Evolutionary conservation across 2,797 vertebrate species (phyloP).

Genomic region (Paratrypauchen microcephalus): DNA sequence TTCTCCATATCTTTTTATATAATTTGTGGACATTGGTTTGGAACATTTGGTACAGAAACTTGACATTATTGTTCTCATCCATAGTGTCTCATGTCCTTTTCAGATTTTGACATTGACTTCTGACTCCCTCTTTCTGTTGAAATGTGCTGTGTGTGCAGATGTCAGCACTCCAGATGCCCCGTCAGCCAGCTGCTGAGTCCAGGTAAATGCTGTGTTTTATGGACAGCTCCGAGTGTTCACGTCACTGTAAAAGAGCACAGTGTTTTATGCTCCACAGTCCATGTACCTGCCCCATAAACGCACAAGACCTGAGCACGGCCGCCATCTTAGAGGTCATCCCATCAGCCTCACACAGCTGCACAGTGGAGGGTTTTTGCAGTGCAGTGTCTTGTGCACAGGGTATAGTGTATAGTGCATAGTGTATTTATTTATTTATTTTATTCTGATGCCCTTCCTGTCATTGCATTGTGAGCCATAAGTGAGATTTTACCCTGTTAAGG

Average conservation of each 20-base stretch:
- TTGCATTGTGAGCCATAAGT: background rate
- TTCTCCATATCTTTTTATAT: too few relatives aligned
- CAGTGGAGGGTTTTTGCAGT: constrained; percentile 20
- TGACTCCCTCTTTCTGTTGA: background rate
- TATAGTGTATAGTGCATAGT: background rate
- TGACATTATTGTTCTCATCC: too few relatives aligned
- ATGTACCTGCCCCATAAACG: constrained; percentile 72
- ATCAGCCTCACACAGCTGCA: constrained; percentile 66
- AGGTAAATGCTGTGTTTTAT: constrained; percentile 66
- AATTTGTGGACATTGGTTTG: too few relatives aligned
- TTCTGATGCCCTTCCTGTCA: background rate
- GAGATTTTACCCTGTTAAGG: background rate
- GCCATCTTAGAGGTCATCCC: constrained; percentile 70
- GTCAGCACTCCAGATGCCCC: constrained; percentile 62
- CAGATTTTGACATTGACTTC: too few relatives aligned
- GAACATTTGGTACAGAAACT: too few relatives aligned
- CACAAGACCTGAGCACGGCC: constrained; percentile 67
- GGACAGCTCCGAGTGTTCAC: constrained; percentile 66
- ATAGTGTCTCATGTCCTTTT: too few relatives aligned
- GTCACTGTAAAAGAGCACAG: constrained; percentile 77
- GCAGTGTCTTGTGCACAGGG: background rate
- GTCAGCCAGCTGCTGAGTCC: constrained; percentile 57
- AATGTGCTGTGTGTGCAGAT: constrained; percentile 32
- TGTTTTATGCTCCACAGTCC: constrained; percentile 69
- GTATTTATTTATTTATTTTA: background rate